Evolutionary conservation across 2,113 vertebrate genomes (phyloP).

Genomic region (Ardeotis arabs): DNA sequence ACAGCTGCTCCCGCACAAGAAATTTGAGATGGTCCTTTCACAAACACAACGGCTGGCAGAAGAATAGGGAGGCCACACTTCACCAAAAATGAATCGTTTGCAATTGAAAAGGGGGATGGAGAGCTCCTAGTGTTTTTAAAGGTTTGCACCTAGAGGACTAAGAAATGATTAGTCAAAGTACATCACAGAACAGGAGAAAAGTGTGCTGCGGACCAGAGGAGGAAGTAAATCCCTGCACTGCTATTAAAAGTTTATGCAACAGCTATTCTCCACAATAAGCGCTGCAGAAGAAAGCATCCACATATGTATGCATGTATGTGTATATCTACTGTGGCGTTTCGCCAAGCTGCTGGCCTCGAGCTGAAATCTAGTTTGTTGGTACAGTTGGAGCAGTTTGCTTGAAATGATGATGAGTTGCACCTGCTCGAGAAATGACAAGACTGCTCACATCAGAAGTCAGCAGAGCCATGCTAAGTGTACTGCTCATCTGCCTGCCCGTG

Average conservation of each 20-base stretch:
- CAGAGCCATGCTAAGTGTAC: fast-evolving
- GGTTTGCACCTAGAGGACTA: constrained; percentile 73
- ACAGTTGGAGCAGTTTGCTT: not conserved
- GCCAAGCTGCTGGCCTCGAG: not conserved
- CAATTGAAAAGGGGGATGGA: constrained; percentile 78
- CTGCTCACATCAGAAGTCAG: not conserved
- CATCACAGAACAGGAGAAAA: constrained; percentile 57
- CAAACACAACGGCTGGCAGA: constrained; percentile 82
- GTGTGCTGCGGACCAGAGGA: constrained; percentile 68
- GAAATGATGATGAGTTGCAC: not conserved
- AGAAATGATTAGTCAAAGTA: constrained; percentile 73
- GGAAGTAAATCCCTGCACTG: constrained; percentile 20
- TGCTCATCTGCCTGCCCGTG: not conserved
- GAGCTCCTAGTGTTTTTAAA: constrained; percentile 68
- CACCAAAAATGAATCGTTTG: constrained; percentile 77
- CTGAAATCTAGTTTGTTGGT: not conserved
- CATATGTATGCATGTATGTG: fast-evolving
- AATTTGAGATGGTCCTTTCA: constrained; percentile 93
- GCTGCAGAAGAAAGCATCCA: not conserved
- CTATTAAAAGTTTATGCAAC: constrained; percentile 63
- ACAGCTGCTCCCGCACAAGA: constrained; percentile 93
- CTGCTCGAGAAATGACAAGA: constrained; percentile 30
- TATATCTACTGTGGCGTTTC: not conserved
- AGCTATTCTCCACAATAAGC: not conserved
- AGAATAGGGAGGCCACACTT: constrained; percentile 84